Evolutionary conservation across 2,797 vertebrate genomes (phyloP).

Genomic region (Lindbergichthys nudifrons): DNA sequence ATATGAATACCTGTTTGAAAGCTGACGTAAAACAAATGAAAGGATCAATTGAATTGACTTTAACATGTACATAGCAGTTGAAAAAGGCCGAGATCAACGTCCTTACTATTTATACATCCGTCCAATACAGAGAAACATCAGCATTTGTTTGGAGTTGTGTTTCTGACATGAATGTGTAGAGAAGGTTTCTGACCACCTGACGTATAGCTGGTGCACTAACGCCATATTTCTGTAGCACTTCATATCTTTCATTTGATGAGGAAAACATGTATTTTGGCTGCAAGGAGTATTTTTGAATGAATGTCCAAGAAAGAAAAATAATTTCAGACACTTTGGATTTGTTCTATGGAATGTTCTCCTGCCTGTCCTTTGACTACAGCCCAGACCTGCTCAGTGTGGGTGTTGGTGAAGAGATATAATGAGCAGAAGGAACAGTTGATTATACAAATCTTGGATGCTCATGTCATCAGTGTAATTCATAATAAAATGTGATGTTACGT

Average conservation of each 20-base stretch:
- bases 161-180: not conserved
- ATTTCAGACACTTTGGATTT: conserved; percentile 5
- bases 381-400: not conserved
- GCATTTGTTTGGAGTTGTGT: not conserved
- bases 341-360: not conserved
- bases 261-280: not conserved
- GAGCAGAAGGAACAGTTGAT: not conserved
- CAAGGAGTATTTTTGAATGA: not conserved
- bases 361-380: not conserved
- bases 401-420: not conserved
- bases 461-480: not conserved
- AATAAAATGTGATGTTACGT: not conserved
- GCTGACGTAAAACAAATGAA: too few relatives aligned
- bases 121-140: not conserved
- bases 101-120: not conserved
- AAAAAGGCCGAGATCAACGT: too few relatives aligned
- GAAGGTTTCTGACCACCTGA: not conserved
- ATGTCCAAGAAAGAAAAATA: not conserved
- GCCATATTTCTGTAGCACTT: too few relatives aligned
- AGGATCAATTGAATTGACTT: too few relatives aligned
- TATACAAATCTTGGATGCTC: not conserved
- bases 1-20: too few relatives aligned
- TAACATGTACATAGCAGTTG: too few relatives aligned
- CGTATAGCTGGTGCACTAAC: not conserved
- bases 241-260: too few relatives aligned